Base-by-base conservation (phyloP, 1,140 invertebrate species). In the Holotrichia oblita region DNA sequence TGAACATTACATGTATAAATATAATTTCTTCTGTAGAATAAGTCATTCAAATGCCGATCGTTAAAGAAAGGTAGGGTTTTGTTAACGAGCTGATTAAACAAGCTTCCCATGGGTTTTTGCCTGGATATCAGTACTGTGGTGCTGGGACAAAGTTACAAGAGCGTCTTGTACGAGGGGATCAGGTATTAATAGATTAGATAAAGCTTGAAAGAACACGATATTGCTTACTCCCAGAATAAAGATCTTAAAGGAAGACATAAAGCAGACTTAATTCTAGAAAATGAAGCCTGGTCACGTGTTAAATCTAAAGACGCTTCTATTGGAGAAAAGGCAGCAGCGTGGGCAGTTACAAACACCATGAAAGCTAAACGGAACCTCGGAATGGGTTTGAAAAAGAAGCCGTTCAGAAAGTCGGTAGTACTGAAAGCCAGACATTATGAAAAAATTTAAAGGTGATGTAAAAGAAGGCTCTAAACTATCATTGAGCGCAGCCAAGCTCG, bases 121-220 rank as follows among this genome's bases (percentile, higher is more conserved):
- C 88, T 4, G 83, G 81, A 17, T 89, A 87, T 86, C 80, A 86
- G 44, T 89, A 84, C 79, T 89, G 88, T 79, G 87, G 87, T 4
- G 9, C 44, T 12, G 88, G 87, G n/a, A 89, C 87, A 10, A 87
- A 87, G 81, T 79, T 89, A 81, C 14, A 83, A 55, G 82, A 87
- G 83, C 80, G 87, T 77, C 84, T 89, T 82, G 77, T 20, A 42
- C 82, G 86, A 77, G 87, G 86, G 34, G 86, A 89, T 85, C 61
- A 27, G 87, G 86, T 20, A 83, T 89, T 40, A 89, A 89, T 85
- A 72, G 76, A 22, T 83, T 90, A 40, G 88, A 89, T 40, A 82
- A 9, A 75, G 84, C 85, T 17, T 89, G 88, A 88, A 86, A 82
- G 76, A 85, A 40, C 89, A 89, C 79, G 87, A 89, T 83, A 88